A percentile compares a stretch with the other conserved stretches of the same genome.
These are phyloP conservation scores for Spea bombifrons DNA, from an alignment of 2,113 vertebrate genomes.

Conservation along the genomic window DNA sequence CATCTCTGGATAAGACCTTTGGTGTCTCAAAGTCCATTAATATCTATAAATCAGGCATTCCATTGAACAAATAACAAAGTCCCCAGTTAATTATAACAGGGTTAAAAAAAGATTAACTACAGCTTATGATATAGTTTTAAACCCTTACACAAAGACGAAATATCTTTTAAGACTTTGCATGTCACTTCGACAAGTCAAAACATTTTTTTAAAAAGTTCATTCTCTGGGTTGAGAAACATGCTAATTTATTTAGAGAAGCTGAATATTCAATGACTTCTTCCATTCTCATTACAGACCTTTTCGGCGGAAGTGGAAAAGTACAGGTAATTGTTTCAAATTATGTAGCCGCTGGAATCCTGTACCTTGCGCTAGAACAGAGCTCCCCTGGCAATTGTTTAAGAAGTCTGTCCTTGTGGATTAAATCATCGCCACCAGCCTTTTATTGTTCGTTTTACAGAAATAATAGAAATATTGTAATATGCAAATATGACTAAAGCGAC, in stretches of 20 bases:
- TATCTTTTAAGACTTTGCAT: conserved; percentile 11
- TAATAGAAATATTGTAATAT: no score
- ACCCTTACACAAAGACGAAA: background rate
- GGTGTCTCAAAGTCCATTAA: background rate
- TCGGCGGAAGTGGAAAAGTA: no score
- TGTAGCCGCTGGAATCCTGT: no score
- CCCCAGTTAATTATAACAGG: conserved; percentile 12
- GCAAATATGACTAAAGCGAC: no score
- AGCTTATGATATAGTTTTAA: conserved; percentile 19
- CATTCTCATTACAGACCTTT: background rate
- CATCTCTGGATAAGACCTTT: no score
- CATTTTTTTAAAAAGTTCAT: conserved; percentile 7
- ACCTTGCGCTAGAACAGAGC: no score
- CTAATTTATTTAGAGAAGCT: background rate
- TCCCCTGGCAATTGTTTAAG: no score
- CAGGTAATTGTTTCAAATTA: no score
- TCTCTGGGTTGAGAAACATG: background rate
- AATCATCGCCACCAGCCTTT: no score
- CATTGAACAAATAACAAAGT: conserved; percentile 2
- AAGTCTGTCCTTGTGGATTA: no score
- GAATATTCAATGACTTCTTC: background rate
- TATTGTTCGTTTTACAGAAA: no score
- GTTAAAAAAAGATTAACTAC: background rate
- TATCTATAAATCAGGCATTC: background rate
- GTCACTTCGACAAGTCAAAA: conserved; percentile 23